Conservation (phyloP, 2,113 vertebrate species). For the Crocuta crocuta region DNA sequence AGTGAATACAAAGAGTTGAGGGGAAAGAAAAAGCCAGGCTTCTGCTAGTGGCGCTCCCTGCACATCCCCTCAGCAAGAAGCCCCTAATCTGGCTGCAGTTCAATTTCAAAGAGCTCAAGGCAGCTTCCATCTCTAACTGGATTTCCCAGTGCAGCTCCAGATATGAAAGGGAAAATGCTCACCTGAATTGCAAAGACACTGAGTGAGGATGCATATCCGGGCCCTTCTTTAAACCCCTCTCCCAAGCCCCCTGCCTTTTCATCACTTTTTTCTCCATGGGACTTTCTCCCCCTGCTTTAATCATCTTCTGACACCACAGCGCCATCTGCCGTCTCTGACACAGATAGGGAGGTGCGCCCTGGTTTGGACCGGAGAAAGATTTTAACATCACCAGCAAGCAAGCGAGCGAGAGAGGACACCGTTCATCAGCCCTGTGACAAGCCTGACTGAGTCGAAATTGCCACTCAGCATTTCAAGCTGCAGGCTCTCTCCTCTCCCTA, state of each 20-base stretch:
- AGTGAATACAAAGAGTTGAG: background rate
- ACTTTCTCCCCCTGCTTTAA: fast-evolving
- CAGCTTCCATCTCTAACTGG: background rate
- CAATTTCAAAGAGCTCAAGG: background rate
- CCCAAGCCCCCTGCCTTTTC: background rate
- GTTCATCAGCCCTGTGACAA: conserved; percentile 53
- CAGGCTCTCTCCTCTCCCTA: conserved; percentile 13
- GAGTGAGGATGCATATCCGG: background rate
- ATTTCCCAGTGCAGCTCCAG: background rate
- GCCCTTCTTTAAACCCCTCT: background rate
- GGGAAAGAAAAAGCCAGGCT: background rate
- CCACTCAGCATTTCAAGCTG: conserved; percentile 50
- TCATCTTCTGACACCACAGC: conserved; percentile 12
- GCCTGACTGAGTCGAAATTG: conserved; percentile 37
- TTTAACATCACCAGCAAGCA: background rate
- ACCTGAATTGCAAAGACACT: background rate
- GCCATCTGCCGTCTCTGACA: conserved; percentile 21
- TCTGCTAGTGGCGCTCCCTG: background rate
- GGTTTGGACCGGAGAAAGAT: background rate
- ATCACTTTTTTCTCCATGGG: background rate
- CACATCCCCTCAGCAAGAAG: background rate
- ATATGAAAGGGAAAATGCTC: background rate
- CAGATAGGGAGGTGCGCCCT: fast-evolving
- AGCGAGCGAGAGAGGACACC: background rate
- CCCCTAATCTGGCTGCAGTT: background rate